Evolutionary conservation across 2,113 vertebrate species (phyloP).

Genomic region (Phycodurus eques): DNA sequence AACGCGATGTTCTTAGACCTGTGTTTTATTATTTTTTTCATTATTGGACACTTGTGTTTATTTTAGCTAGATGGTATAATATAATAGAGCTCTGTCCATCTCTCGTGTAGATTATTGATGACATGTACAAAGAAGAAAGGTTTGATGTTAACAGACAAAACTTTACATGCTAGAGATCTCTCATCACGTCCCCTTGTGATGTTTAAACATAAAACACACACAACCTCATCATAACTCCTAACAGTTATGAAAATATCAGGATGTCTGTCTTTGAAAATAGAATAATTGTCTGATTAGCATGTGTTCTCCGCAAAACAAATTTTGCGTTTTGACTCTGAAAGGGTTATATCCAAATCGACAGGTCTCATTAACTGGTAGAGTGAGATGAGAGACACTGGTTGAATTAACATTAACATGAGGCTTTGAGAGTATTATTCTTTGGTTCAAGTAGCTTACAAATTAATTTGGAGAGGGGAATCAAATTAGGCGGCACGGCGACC

Average conservation of each 20-base stretch:
- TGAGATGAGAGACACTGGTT: conserved; percentile 16
- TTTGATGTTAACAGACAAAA: conserved; percentile 29
- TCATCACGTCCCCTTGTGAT: conserved; percentile 26
- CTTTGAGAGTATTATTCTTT: conserved; percentile 8
- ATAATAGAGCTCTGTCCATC: neutral
- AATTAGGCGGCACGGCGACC: neutral
- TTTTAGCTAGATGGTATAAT: neutral
- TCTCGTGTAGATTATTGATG: too few relatives aligned
- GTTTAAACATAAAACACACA: conserved; percentile 32
- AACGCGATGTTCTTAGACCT: too few relatives aligned
- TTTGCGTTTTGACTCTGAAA: conserved; percentile 40
- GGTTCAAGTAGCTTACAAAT: neutral
- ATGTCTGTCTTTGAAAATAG: conserved; percentile 49
- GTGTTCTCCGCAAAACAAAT: conserved; percentile 48
- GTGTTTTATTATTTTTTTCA: neutral
- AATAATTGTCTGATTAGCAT: conserved; percentile 58
- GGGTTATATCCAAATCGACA: conserved; percentile 38
- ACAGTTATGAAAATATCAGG: conserved; percentile 48
- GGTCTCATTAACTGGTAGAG: conserved; percentile 58
- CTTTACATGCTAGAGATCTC: conserved; percentile 26
- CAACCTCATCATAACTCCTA: conserved; percentile 31
- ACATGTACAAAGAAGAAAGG: conserved; percentile 9
- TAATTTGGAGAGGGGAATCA: neutral
- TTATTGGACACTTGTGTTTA: neutral
- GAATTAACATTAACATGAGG: conserved; percentile 43